Conservation (phyloP, 2,113 vertebrate genomes). For the Trematomus loennbergii region DNA sequence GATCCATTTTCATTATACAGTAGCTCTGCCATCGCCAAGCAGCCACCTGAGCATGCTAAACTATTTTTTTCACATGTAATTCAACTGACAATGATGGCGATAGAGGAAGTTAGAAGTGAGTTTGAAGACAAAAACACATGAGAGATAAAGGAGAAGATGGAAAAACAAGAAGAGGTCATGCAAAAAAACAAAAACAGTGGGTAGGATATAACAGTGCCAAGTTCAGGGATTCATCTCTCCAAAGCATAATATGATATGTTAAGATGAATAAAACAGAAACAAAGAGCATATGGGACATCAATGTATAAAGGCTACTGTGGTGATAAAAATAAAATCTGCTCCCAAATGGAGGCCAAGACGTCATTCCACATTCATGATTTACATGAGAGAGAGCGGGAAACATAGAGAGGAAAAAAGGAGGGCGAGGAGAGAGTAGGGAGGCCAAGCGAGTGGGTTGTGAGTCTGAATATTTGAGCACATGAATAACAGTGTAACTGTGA, state of each 20-base stretch:
- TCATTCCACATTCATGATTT: slow-evolving; percentile 53
- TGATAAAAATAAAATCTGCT: slow-evolving; percentile 27
- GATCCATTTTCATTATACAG: background rate
- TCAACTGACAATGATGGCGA: background rate
- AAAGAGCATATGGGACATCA: background rate
- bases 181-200: background rate
- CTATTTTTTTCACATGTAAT: background rate
- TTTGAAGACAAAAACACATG: background rate
- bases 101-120: background rate
- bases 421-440: slow-evolving; percentile 15
- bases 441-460: slow-evolving; percentile 37
- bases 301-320: slow-evolving; percentile 2
- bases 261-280: slow-evolving; percentile 25
- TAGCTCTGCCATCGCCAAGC: background rate
- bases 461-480: slow-evolving; percentile 63
- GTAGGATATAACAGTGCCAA: slow-evolving; percentile 6
- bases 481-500: slow-evolving; percentile 52
- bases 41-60: background rate
- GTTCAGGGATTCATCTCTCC: slow-evolving; percentile 5
- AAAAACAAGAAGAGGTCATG: slow-evolving; percentile 26
- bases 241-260: slow-evolving; percentile 14
- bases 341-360: background rate
- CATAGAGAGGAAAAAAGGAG: background rate
- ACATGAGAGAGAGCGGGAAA: slow-evolving; percentile 26
- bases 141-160: slow-evolving; percentile 1